Conservation (phyloP, 1,140 invertebrate species). For the Eulimnadia texana region DNA sequence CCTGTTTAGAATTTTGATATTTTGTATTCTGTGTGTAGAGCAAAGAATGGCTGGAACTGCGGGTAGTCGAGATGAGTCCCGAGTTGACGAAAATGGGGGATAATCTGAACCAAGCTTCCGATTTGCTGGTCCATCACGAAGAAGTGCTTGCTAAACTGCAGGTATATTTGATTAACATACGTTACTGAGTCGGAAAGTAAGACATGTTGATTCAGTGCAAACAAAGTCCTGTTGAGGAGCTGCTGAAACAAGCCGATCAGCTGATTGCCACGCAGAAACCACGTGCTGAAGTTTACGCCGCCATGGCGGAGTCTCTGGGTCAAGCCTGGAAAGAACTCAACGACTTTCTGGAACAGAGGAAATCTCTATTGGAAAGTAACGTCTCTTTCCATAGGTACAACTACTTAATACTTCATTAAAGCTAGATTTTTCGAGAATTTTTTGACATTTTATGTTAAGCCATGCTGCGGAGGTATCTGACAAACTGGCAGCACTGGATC, state of each 20-base stretch:
- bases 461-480: slow-evolving; percentile 50
- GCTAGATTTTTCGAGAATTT: no score
- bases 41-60: slow-evolving; percentile 64
- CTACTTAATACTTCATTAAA: neutral
- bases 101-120: slow-evolving; percentile 55
- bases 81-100: slow-evolving; percentile 64
- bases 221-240: slow-evolving; percentile 78
- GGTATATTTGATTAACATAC: slow-evolving; percentile 42
- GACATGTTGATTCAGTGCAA: no score
- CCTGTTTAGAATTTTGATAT: neutral
- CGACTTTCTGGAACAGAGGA: slow-evolving; percentile 56
- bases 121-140: slow-evolving; percentile 59
- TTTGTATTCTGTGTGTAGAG: slow-evolving; percentile 40
- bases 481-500: slow-evolving; percentile 49
- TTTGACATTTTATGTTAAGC: no score
- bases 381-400: slow-evolving; percentile 49
- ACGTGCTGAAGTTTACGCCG: slow-evolving; percentile 48
- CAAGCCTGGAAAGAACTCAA: slow-evolving; percentile 80
- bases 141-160: slow-evolving; percentile 69
- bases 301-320: slow-evolving; percentile 78
- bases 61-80: slow-evolving; percentile 72
- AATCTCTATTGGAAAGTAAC: slow-evolving; percentile 58
- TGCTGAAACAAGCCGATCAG: slow-evolving; percentile 69
- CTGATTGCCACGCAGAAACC: slow-evolving; percentile 61
- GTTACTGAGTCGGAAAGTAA: neutral